A percentile compares a stretch with the other conserved stretches of the same genome.
phyloP scores from a whole-genome alignment of 2,113 vertebrate genomes.

The Aegypius monachus region DNA sequence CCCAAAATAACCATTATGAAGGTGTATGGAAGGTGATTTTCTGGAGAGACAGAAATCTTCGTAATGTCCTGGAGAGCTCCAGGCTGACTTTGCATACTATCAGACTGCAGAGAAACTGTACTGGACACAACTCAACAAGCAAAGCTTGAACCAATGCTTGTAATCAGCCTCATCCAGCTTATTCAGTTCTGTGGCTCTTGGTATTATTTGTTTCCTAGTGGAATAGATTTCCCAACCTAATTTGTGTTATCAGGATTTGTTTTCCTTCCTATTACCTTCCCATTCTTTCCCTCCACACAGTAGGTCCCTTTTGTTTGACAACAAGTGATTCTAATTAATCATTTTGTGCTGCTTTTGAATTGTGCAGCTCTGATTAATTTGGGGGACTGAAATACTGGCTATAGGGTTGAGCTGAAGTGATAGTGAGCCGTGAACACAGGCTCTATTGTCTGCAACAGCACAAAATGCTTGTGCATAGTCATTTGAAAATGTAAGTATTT shows the following conservation, averaged over 20 bases:
- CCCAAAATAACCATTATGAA: background rate
- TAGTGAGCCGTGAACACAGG: background rate
- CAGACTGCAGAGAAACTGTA: background rate
- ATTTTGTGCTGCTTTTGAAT: constrained; percentile 42
- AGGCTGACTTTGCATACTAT: background rate
- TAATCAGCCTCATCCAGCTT: background rate
- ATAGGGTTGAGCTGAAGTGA: background rate
- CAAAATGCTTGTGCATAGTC: background rate
- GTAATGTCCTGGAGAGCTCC: background rate
- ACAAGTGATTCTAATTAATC: constrained; percentile 65
- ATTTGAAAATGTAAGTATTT: background rate
- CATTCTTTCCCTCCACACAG: constrained; percentile 10
- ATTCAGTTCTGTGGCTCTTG: background rate
- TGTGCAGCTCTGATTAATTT: constrained; percentile 31
- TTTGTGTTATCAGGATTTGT: constrained; percentile 39
- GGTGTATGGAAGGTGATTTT: background rate
- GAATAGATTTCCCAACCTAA: constrained; percentile 9
- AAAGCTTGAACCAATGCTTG: background rate
- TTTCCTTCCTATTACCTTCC: constrained; percentile 1
- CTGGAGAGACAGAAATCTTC: background rate
- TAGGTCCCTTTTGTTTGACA: constrained; percentile 37
- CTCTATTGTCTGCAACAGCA: background rate
- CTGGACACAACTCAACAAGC: background rate
- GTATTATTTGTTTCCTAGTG: constrained; percentile 1
- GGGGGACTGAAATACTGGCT: background rate